A percentile compares a stretch with the other conserved stretches of the same genome.
These are phyloP conservation scores for Apodemia mormo DNA, from an alignment of 2,888 invertebrate genomes.

Conservation along the genomic window DNA sequence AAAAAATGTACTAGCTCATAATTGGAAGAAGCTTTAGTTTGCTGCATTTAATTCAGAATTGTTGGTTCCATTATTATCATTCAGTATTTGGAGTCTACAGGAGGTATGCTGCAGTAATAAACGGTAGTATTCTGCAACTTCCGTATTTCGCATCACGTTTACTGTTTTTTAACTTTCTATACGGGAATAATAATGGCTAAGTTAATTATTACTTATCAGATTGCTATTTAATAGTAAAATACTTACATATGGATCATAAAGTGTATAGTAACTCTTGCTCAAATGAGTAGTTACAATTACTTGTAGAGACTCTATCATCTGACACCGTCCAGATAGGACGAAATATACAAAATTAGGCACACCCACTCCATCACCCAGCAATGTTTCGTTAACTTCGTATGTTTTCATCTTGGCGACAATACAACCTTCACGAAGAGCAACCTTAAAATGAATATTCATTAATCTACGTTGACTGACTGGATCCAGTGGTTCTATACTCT, in stretches of 20 bases:
- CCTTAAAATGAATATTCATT: conserved; percentile 44
- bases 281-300: conserved; percentile 57
- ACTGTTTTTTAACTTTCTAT: too few species aligned
- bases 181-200: neutral
- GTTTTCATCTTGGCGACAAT: conserved; percentile 83
- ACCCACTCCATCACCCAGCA: conserved; percentile 77
- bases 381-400: conserved; percentile 77
- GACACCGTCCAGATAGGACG: conserved; percentile 81
- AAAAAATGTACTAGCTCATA: too few species aligned
- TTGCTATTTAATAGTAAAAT: conserved; percentile 16
- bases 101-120: too few species aligned
- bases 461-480: neutral
- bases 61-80: too few species aligned
- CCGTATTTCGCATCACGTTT: too few species aligned
- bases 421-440: conserved; percentile 84
- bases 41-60: too few species aligned
- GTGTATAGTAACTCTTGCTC: conserved; percentile 62
- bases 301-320: conserved; percentile 82
- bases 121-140: too few species aligned
- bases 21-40: too few species aligned
- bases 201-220: neutral
- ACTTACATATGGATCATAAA: conserved; percentile 73
- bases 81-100: too few species aligned
- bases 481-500: too few species aligned
- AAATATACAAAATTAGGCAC: conserved; percentile 78